Evolutionary conservation across 2,113 vertebrate species (phyloP).

Genomic region (Halcyon malimbica): DNA sequence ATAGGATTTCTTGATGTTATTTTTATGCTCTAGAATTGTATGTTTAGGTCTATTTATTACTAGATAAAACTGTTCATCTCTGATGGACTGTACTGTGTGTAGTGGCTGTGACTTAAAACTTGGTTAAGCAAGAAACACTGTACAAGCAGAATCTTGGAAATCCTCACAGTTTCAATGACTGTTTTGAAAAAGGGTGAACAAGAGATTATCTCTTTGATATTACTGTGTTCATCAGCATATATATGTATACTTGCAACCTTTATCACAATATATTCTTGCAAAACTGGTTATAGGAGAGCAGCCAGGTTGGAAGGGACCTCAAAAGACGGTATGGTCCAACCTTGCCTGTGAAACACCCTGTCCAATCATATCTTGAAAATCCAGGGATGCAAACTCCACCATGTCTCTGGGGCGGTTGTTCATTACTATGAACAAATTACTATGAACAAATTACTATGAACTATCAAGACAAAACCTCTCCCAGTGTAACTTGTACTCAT

Average conservation of each 20-base stretch:
- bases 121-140: background rate
- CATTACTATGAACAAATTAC: background rate
- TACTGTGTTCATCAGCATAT: background rate
- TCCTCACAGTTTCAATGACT: background rate
- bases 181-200: background rate
- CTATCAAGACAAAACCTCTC: background rate
- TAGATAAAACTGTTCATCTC: conserved; percentile 31
- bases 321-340: background rate
- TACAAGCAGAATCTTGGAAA: background rate
- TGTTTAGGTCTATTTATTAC: conserved; percentile 56
- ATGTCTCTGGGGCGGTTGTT: background rate
- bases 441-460: too few relatives aligned
- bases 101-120: background rate
- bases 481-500: background rate
- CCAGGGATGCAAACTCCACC: fast-evolving
- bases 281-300: background rate
- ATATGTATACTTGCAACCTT: background rate
- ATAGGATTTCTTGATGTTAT: conserved; percentile 46
- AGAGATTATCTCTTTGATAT: background rate
- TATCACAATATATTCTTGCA: background rate
- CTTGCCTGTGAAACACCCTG: background rate
- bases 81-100: conserved; percentile 27
- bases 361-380: background rate
- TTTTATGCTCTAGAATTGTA: conserved; percentile 58
- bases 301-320: background rate